phyloP scores from a whole-genome alignment of 2,113 vertebrate species.

The Australoheros scitulus region DNA sequence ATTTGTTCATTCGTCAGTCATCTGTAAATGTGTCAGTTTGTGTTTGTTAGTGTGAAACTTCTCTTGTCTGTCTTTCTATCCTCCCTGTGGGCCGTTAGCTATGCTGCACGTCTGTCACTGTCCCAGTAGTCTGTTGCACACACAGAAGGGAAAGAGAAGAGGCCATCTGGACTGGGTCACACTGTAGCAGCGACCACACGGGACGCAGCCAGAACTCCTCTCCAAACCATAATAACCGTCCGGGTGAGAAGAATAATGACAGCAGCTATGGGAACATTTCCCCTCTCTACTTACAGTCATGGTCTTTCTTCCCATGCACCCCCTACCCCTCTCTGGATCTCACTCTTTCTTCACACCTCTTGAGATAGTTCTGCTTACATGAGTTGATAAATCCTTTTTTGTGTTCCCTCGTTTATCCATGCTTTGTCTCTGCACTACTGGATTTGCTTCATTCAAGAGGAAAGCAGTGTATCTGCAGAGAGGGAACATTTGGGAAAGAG shows the following conservation, averaged over 20 bases:
- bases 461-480: conserved; percentile 57
- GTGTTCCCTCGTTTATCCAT: conserved; percentile 67
- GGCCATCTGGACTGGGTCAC: conserved; percentile 76
- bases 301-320: conserved; percentile 40
- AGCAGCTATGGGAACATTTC: conserved; percentile 59
- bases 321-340: conserved; percentile 27
- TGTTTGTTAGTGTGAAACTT: conserved; percentile 18
- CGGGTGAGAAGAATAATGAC: conserved; percentile 55
- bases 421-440: conserved; percentile 72
- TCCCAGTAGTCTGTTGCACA: conserved; percentile 44
- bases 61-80: conserved; percentile 26
- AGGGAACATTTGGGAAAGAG: conserved; percentile 58
- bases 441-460: conserved; percentile 69
- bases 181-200: conserved; percentile 60
- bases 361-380: conserved; percentile 71
- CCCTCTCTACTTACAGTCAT: conserved; percentile 44
- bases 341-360: conserved; percentile 63
- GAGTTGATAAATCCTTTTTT: conserved; percentile 76
- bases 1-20: not conserved
- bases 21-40: conserved; percentile 4
- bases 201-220: conserved; percentile 59
- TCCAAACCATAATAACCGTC: conserved; percentile 51
- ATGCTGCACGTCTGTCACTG: conserved; percentile 55
- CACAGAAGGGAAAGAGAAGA: conserved; percentile 51
- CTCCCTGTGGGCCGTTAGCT: conserved; percentile 49